Evolutionary conservation across 2,113 vertebrate genomes (phyloP), one percentile per base, ranked within the genome.

Genomic region (Corvus hawaiiensis): DNA sequence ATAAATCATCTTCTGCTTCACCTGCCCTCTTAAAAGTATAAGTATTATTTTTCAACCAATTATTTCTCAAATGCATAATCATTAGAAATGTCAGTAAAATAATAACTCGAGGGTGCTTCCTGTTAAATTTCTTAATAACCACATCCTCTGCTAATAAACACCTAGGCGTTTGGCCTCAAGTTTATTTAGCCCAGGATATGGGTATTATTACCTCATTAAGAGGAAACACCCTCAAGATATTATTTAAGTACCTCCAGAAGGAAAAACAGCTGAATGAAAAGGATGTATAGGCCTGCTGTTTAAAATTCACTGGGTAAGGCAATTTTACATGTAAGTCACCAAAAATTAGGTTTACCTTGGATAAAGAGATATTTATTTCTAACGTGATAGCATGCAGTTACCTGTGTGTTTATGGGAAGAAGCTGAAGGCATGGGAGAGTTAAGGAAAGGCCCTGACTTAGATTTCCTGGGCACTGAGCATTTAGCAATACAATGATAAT

Each of bases 181-280:
- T 97, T 96, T 97, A 96, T 97, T 96, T 97, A 96, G 96, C 89
- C 84, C 94, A 97, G 95, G 96, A 97, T 96, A 93, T 56, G 78
- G 90, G 93, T 96, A 93, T 97, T 96, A 96, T 97, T 97, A 94
- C 93, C 97, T 97, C 96, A 96, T 97, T 97, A 97, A 94, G 86
- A 96, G 24, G 63, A 97, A 97, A 97, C 91, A 92, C 92, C 93
- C 94, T 96, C 84, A 95, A 95, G 94, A 94, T 96, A 95, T 96
- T 96, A 92, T 95, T 97, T 96, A 97, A 96, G 92, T 89, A 95
- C 96, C 94, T 96, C 90, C 91, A 95, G 77, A 87, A 88, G 72
- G 71, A 89, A 91, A 95, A 96, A 67, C 64, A 92, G 46, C 52
- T 93, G 80, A 96, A 72, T 46, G 41, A 87, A 92, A 92, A 92